Conservation (phyloP, 2,888 invertebrate genomes). For the Chesias legatella region DNA sequence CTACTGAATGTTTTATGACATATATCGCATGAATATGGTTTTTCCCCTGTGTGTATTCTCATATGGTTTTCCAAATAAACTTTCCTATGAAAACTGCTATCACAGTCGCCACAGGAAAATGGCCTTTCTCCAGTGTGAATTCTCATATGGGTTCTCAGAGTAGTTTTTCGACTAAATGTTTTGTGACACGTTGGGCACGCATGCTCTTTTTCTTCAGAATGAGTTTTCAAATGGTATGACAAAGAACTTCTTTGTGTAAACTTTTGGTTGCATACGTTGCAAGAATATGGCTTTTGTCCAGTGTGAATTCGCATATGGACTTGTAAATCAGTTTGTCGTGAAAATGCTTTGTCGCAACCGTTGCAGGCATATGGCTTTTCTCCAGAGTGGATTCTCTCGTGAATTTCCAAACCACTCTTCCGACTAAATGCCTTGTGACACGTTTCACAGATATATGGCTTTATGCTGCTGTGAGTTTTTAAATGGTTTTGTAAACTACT, state of each 20-base stretch:
- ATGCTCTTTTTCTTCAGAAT: too few species aligned
- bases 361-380: slow-evolving; percentile 15
- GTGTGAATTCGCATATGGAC: slow-evolving; percentile 13
- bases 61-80: slow-evolving; percentile 5
- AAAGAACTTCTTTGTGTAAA: slow-evolving; percentile 3
- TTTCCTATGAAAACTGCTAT: background rate
- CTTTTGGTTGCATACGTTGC: slow-evolving; percentile 1
- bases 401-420: slow-evolving; percentile 9
- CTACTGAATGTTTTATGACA: background rate
- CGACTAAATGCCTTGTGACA: slow-evolving; percentile 17
- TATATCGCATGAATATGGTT: background rate
- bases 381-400: slow-evolving; percentile 14
- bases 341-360: slow-evolving; percentile 17
- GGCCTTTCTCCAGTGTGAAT: too few species aligned
- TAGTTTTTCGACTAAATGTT: too few species aligned
- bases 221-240: too few species aligned
- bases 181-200: too few species aligned
- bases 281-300: background rate
- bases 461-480: slow-evolving; percentile 14
- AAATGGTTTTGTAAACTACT: slow-evolving; percentile 2
- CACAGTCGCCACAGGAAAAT: background rate
- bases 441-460: slow-evolving; percentile 12
- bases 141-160: too few species aligned
- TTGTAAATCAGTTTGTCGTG: slow-evolving; percentile 2
- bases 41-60: slow-evolving; percentile 11